These are phyloP conservation scores for Erpornis zantholeuca DNA, from an alignment of 2,113 vertebrate species.

Conservation along the genomic window DNA sequence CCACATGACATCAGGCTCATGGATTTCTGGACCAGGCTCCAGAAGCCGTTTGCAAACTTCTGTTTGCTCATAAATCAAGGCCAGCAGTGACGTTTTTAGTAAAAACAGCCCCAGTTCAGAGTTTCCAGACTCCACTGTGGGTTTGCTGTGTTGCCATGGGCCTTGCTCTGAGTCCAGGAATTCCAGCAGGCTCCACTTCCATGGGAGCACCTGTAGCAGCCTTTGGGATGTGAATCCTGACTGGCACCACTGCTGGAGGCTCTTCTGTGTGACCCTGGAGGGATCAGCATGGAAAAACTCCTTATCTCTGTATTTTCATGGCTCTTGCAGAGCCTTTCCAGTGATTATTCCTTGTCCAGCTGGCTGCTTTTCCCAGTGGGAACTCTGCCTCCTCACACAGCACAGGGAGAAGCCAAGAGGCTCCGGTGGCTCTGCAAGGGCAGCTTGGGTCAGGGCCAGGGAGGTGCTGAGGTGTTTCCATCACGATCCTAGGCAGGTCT, in stretches of 20 bases:
- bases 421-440: not conserved
- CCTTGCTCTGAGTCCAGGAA: not conserved
- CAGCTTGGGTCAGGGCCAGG: not conserved
- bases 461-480: not conserved
- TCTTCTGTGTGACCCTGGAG: not conserved
- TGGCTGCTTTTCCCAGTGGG: not conserved
- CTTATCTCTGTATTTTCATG: not conserved
- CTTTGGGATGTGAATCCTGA: not conserved
- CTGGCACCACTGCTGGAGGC: not conserved
- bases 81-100: not conserved
- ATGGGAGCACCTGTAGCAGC: not conserved
- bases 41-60: not conserved
- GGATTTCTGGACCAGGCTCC: not conserved
- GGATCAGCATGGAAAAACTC: accelerated
- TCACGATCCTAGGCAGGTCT: not conserved
- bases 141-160: not conserved
- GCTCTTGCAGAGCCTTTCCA: not conserved
- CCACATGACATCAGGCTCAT: not conserved
- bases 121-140: not conserved
- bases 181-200: not conserved
- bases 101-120: not conserved
- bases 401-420: not conserved
- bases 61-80: slow-evolving; percentile 28
- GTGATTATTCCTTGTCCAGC: not conserved
- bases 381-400: not conserved